These are phyloP conservation scores for Nothobranchius kuhntae DNA, from an alignment of 2,113 vertebrate species.

Conservation along the genomic window DNA sequence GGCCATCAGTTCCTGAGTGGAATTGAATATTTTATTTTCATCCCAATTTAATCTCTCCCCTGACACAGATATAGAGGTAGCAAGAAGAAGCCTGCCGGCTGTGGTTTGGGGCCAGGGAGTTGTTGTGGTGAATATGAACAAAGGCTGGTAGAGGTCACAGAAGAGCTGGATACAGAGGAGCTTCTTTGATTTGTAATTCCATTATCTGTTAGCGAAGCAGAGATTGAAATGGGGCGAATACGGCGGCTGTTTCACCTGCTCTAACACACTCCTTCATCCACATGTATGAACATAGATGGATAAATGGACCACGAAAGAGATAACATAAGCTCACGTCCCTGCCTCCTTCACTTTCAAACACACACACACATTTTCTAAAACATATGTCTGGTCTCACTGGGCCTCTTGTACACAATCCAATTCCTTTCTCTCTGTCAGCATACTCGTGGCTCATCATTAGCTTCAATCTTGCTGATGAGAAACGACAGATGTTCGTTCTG, in stretches of 20 bases:
- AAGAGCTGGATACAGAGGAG: conserved; percentile 56
- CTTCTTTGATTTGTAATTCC: conserved; percentile 68
- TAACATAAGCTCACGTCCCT: conserved; percentile 18
- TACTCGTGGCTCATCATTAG: conserved; percentile 73
- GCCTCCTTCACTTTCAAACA: conserved; percentile 5
- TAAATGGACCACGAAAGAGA: conserved; percentile 34
- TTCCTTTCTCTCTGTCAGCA: conserved; percentile 72
- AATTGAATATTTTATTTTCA: conserved; percentile 78
- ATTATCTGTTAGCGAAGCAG: conserved; percentile 57
- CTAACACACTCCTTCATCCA: conserved; percentile 47
- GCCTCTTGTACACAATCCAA: conserved; percentile 67
- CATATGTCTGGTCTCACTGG: conserved; percentile 72
- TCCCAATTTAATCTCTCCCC: conserved; percentile 72
- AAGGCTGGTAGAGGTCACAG: conserved; percentile 68
- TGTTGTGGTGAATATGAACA: conserved; percentile 69
- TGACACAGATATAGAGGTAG: conserved; percentile 41
- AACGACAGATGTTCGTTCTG: conserved; percentile 78
- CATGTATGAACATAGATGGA: conserved; percentile 42
- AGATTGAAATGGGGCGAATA: conserved; percentile 54
- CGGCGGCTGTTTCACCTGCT: conserved; percentile 52
- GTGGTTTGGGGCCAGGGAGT: conserved; percentile 46
- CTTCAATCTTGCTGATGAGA: conserved; percentile 75
- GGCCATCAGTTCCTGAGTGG: conserved; percentile 66
- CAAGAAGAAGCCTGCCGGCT: conserved; percentile 44
- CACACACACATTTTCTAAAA: conserved; percentile 54